Percentiles rank a stretch among this genome's conserved stretches.
Conservation (phyloP, 64 coral and sea anemone species). For the Anthopleura sola region DNA sequence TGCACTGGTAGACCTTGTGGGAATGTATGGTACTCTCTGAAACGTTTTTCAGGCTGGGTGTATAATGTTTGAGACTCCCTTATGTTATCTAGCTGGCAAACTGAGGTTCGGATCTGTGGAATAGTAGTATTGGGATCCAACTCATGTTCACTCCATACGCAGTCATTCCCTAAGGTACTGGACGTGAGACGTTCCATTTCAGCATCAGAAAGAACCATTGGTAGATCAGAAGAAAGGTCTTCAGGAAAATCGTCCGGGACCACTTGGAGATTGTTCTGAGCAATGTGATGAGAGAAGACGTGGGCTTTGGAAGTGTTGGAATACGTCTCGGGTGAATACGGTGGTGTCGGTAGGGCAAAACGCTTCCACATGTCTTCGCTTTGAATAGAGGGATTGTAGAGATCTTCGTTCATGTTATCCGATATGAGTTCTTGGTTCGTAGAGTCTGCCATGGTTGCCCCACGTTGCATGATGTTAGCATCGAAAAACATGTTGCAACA, state of each 20-base stretch:
- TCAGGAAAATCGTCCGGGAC: conserved; percentile 82
- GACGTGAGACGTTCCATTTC: conserved; percentile 80
- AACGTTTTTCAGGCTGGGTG: conserved; percentile 6
- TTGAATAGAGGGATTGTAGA: conserved; percentile 49
- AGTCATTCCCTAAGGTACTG: conserved; percentile 68
- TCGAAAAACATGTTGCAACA: conserved; percentile 96
- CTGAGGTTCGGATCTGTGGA: background rate
- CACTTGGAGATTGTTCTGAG: conserved; percentile 66
- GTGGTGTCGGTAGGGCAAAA: conserved; percentile 71
- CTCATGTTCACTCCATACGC: conserved; percentile 66
- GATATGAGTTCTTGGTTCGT: conserved; percentile 29
- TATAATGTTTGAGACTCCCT: conserved; percentile 10
- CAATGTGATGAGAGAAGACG: conserved; percentile 1
- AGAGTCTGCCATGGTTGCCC: background rate
- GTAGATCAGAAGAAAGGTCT: conserved; percentile 80
- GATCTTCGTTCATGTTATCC: conserved; percentile 49
- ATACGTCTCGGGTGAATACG: conserved; percentile 82
- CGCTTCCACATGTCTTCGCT: conserved; percentile 85
- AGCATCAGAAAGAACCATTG: conserved; percentile 81
- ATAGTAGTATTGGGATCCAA: conserved; percentile 42
- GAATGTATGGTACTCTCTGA: background rate
- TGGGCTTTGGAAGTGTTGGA: conserved; percentile 39
- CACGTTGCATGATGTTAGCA: conserved; percentile 19
- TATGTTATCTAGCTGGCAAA: background rate
- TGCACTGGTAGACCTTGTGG: conserved; percentile 3